Base-by-base conservation (phyloP, 2,113 vertebrate genomes). In the Chrysochloris asiatica region DNA sequence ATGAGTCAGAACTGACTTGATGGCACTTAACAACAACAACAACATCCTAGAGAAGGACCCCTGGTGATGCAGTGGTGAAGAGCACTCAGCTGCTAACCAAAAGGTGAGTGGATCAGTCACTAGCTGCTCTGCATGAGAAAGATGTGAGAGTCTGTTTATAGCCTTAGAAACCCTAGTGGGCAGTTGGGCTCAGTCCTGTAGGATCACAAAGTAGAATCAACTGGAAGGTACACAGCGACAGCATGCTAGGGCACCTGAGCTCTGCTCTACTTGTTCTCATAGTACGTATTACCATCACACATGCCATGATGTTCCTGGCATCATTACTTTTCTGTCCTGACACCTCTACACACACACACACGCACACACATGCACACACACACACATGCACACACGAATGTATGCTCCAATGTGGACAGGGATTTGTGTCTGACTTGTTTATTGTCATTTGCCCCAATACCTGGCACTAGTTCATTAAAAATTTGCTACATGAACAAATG, bases 261-360 rank as follows among this genome's bases (percentile, higher is more conserved):
- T 9, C n/a, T 36, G 48, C 77, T 79, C 87, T 63, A 54, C 7
- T 63, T 86, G 69, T 90, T 72, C 75, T 48, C 65, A 50, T 24
- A 52, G 36, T 65, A 59, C 17, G 38, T 10, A 13, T 13, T 36
- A 71, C 21, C n/a, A 26, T 54, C 43, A 61, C 47, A 36, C 24
- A 33, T 6, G 30, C 69, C 13, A 11, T 26, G 69, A 71, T 50
- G 38, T 38, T 47, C 71, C 26, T 84, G 78, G n/a, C 16, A 45
- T 45, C 43, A 33, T 83, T 79, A 73, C 33, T 63, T 61, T 78
- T 63, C 67, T 81, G 2, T 76, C 16, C 56, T 3, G 4, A 19
- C 10, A 9, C 19, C 5, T 1, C 22, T 7, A 0, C 4, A 0
- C 33, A 21, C 24, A 24, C 4, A 30, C 54, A 56, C 19, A n/a